Conservation (phyloP, 2,113 vertebrate species). For the Tor tambroides region DNA sequence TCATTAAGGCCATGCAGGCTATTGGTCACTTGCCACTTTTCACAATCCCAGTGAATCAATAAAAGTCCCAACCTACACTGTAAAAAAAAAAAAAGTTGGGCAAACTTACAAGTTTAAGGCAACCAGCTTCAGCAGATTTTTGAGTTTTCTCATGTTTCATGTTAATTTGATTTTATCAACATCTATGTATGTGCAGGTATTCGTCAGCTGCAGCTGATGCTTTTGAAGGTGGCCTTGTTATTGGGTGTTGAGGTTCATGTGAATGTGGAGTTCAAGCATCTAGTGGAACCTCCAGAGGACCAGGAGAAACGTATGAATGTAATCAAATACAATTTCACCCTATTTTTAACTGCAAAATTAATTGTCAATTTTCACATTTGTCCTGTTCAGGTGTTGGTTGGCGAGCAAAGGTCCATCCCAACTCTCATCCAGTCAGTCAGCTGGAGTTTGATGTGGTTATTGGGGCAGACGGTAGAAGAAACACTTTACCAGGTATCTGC, state of each 20-base stretch:
- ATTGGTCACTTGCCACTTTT: background rate
- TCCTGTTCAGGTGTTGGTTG: constrained; percentile 84
- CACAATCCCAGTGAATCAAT: background rate
- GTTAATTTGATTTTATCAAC: background rate
- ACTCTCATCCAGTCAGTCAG: constrained; percentile 84
- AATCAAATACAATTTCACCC: background rate
- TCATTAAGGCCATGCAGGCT: background rate
- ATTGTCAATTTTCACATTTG: background rate
- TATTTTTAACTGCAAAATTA: background rate
- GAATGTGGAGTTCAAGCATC: constrained; percentile 90
- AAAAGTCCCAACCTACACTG: background rate
- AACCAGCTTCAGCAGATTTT: too few species aligned
- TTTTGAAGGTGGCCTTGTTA: constrained; percentile 92
- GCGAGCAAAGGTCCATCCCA: constrained; percentile 87
- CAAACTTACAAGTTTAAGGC: too few species aligned
- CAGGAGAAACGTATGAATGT: constrained; percentile 84
- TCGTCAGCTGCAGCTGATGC: constrained; percentile 93
- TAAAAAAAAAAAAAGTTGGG: too few species aligned
- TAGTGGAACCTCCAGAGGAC: constrained; percentile 86
- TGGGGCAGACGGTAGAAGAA: constrained; percentile 93
- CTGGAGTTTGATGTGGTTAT: constrained; percentile 93
- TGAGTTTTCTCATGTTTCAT: too few species aligned
- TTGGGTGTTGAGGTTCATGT: constrained; percentile 94
- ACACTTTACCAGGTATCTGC: constrained; percentile 89
- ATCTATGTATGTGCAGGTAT: constrained; percentile 79